Evolutionary conservation across 2,888 invertebrate genomes (phyloP).

Genomic region (Xestia xanthographa): DNA sequence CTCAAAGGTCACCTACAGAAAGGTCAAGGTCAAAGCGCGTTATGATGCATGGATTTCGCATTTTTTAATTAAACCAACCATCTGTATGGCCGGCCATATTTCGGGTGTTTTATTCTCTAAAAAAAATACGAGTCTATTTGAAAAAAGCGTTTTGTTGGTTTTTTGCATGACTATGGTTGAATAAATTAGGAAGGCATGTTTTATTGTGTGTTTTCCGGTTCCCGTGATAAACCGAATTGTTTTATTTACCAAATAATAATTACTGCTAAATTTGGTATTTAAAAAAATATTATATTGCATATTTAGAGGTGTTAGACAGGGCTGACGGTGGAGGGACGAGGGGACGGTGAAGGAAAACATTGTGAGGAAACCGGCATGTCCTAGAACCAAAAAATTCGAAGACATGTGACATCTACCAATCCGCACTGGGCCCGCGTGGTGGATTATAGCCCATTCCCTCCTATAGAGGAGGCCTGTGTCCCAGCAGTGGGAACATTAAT

Average conservation of each 20-base stretch:
- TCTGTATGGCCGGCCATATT: slow-evolving; percentile 40
- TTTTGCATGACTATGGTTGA: neutral
- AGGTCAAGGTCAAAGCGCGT: slow-evolving; percentile 31
- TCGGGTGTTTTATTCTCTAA: slow-evolving; percentile 39
- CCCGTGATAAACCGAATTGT: neutral
- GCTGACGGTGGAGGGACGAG: too few species aligned
- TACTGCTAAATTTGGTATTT: neutral
- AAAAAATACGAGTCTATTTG: slow-evolving; percentile 46
- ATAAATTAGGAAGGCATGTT: slow-evolving; percentile 11
- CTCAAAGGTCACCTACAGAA: slow-evolving; percentile 8
- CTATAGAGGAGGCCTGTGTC: too few species aligned
- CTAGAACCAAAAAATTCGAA: too few species aligned
- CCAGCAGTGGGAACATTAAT: too few species aligned
- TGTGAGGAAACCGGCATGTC: too few species aligned
- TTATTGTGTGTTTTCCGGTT: slow-evolving; percentile 5
- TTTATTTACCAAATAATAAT: neutral
- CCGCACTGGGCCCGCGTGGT: too few species aligned
- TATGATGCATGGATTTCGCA: slow-evolving; percentile 49
- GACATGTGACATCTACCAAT: too few species aligned
- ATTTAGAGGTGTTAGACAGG: neutral
- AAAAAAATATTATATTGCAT: neutral
- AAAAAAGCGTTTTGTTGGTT: slow-evolving; percentile 19
- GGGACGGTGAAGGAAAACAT: too few species aligned
- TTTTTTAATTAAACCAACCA: slow-evolving; percentile 60
- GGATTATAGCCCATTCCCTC: too few species aligned